Base-by-base conservation (phyloP, 2,888 invertebrate genomes). In the Parnassius smintheus region DNA sequence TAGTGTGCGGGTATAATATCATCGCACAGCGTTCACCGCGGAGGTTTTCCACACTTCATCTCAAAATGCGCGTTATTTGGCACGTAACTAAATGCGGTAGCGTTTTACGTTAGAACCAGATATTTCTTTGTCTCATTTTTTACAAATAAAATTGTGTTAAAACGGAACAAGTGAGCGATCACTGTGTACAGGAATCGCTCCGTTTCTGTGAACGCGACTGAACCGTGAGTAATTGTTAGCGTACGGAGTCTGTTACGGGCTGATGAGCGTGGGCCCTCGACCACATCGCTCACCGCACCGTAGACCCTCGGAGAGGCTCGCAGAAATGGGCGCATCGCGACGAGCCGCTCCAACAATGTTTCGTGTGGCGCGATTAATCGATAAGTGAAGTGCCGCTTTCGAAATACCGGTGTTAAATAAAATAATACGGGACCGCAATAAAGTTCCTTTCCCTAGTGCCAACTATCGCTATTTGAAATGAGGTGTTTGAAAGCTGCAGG, bases 401-500 rank as follows among this genome's bases (percentile, higher is more conserved):
- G 80, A 83, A 76, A 81, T 78, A 78, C 76, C 75, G 80, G 81
- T 83, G 82, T 79, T 76, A 83, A 86, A 84, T 82, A 82, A 80
- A 83, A 81, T 80, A 74, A 71, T 75, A 76, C 79, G n/a, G 13
- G 9, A 13, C 76, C 76, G 78, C 79, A 75, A 18, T 56, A 48
- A n/a, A 50, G 77, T 72, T 78, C 69, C 8, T 46, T 52, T 61
- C 46, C 44, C 25, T n/a, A 35, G 44, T 44, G 76, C 77, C 78
- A 81, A 82, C 80, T 84, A 85, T 22, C 49, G 49, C 44, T 2
- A 1, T 13, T 10, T 35, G 48, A 81, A 86, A 91, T 91, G 91
- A 88, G 90, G 88, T 91, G 91, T 76, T 87, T 91, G 82, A 89
- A 86, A 86, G 83, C 85, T 70, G 90, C 91, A 66, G 86, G 91